These are phyloP conservation scores for Drosophila gunungcola DNA, from an alignment of 1,140 invertebrate species.

Conservation along the genomic window DNA sequence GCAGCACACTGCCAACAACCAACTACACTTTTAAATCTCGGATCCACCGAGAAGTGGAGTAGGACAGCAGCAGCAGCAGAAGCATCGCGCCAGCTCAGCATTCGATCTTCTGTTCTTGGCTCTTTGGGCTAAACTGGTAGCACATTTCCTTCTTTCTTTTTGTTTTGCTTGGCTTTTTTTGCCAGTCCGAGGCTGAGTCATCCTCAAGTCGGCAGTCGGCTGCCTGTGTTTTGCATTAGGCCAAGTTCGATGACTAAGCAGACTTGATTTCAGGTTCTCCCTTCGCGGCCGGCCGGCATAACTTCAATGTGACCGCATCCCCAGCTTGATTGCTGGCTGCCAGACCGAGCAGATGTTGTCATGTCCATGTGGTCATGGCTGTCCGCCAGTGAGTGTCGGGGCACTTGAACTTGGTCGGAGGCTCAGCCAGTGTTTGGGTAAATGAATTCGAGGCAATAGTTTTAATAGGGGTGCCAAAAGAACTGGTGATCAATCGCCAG, in stretches of 20 bases:
- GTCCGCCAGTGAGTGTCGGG: background rate
- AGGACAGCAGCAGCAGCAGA: constrained; percentile 43
- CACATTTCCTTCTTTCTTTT: constrained; percentile 53
- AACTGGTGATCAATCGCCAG: background rate
- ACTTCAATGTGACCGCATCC: constrained; percentile 71
- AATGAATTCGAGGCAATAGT: constrained; percentile 3
- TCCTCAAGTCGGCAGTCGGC: constrained; percentile 54
- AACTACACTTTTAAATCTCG: constrained; percentile 41
- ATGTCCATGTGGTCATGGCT: constrained; percentile 28
- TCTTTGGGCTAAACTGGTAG: constrained; percentile 69
- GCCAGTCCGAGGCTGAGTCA: constrained; percentile 65
- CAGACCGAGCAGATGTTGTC: constrained; percentile 37
- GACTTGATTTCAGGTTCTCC: constrained; percentile 51
- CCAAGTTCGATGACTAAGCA: constrained; percentile 81
- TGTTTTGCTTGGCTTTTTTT: constrained; percentile 27
- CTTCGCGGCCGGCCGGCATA: constrained; percentile 63
- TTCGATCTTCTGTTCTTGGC: constrained; percentile 25
- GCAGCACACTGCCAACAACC: constrained; percentile 7
- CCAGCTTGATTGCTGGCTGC: constrained; percentile 44
- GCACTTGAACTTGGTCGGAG: constrained; percentile 24
- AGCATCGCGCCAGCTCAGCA: constrained; percentile 33
- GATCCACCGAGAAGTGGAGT: constrained; percentile 45
- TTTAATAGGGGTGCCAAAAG: background rate
- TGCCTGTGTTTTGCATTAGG: constrained; percentile 72
- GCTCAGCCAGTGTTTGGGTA: background rate